Conservation (phyloP, 2,888 invertebrate genomes). For the Parnassius smintheus region DNA sequence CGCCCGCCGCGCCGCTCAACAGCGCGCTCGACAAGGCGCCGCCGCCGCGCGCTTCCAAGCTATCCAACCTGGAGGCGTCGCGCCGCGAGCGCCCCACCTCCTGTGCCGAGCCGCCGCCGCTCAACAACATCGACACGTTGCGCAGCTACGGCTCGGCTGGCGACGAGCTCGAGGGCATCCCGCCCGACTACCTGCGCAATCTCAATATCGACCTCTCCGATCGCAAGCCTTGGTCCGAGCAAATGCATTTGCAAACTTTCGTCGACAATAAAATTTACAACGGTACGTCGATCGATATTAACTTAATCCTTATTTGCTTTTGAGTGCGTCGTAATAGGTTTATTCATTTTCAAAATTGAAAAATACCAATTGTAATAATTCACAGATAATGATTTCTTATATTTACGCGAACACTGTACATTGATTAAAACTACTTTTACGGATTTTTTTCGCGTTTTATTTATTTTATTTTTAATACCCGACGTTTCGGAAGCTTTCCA, state of each 20-base stretch:
- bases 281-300: conserved; percentile 78
- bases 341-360: no score
- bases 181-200: conserved; percentile 91
- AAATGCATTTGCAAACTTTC: conserved; percentile 89
- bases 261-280: conserved; percentile 93
- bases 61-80: conserved; percentile 84
- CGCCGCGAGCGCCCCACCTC: conserved; percentile 87
- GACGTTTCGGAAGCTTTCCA: no score
- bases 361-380: no score
- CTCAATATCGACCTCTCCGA: conserved; percentile 86
- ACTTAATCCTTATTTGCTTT: no score
- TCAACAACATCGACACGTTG: conserved; percentile 94
- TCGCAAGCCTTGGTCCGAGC: conserved; percentile 92
- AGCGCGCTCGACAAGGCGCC: conserved; percentile 47
- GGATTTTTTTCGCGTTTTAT: no score
- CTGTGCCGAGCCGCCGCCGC: conserved; percentile 84
- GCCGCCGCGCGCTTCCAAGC: conserved; percentile 75
- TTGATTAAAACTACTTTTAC: no score
- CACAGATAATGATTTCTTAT: no score
- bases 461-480: no score
- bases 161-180: conserved; percentile 94
- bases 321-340: no score
- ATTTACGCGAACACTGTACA: no score
- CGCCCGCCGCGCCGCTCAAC: conserved; percentile 42
- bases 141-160: conserved; percentile 97